Conservation (phyloP, 1,140 invertebrate species). For the Hydropsyche tenuis region DNA sequence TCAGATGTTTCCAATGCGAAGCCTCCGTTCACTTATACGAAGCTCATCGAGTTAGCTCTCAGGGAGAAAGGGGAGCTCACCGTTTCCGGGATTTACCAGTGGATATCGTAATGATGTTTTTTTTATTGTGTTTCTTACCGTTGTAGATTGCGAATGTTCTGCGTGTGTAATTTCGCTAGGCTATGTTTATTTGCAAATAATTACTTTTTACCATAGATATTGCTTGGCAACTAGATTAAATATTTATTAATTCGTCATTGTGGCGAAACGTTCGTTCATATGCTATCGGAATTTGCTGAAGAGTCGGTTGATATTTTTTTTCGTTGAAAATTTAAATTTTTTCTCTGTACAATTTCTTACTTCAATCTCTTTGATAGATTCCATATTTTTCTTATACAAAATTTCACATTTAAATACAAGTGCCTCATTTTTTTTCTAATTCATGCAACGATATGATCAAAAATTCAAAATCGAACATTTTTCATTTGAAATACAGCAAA, state of each 20-base stretch:
- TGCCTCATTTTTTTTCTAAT: too few species aligned
- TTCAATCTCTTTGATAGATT: too few species aligned
- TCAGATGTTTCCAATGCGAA: slow-evolving; percentile 65
- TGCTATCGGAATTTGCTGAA: too few species aligned
- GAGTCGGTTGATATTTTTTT: too few species aligned
- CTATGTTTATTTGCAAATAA: slow-evolving; percentile 11
- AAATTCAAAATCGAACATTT: too few species aligned
- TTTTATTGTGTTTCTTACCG: neutral
- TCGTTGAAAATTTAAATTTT: too few species aligned
- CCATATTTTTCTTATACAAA: too few species aligned
- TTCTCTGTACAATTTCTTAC: too few species aligned
- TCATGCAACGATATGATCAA: too few species aligned
- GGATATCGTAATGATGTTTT: slow-evolving; percentile 83
- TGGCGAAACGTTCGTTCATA: neutral
- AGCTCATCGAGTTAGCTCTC: slow-evolving; percentile 84
- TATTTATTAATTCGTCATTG: slow-evolving; percentile 14
- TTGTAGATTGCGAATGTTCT: neutral
- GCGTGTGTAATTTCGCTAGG: neutral
- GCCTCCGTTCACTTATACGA: slow-evolving; percentile 85
- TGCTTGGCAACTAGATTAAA: slow-evolving; percentile 27
- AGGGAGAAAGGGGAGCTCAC: slow-evolving; percentile 83
- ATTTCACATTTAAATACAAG: too few species aligned
- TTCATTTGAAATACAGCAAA: too few species aligned
- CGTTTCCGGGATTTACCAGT: slow-evolving; percentile 89
- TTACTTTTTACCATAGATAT: slow-evolving; percentile 21